These are phyloP conservation scores for Eulithis testata DNA, from an alignment of 2,888 invertebrate genomes.

Conservation along the genomic window DNA sequence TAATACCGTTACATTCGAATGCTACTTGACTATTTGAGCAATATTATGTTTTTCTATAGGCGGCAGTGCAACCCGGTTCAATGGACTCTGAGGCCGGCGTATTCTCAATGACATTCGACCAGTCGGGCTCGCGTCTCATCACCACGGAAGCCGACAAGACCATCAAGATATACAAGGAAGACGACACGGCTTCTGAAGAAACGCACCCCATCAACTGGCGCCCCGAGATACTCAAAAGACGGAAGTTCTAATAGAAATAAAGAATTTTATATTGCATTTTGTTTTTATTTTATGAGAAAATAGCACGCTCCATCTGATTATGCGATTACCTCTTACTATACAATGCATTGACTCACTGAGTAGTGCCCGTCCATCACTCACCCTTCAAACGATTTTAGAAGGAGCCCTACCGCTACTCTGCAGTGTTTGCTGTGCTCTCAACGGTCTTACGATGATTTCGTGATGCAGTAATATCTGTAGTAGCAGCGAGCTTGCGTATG, in stretches of 20 bases:
- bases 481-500: too few species aligned
- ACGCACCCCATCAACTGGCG: conserved; percentile 98
- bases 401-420: too few species aligned
- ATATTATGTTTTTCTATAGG: conserved; percentile 70
- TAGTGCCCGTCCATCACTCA: too few species aligned
- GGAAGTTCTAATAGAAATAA: conserved; percentile 89
- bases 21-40: too few species aligned
- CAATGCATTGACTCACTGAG: too few species aligned
- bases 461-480: too few species aligned
- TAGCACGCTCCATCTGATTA: too few species aligned
- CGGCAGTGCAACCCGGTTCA: conserved; percentile 98
- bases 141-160: conserved; percentile 99
- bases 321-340: too few species aligned
- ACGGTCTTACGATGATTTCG: too few species aligned
- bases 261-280: conserved; percentile 14
- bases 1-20: too few species aligned
- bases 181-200: conserved; percentile 97
- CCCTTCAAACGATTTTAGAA: too few species aligned
- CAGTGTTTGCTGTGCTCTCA: too few species aligned
- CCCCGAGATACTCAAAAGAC: conserved; percentile 96
- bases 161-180: conserved; percentile 99
- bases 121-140: conserved; percentile 96
- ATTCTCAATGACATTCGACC: conserved; percentile 97
- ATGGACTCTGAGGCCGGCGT: conserved; percentile 99
- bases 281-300: conserved; percentile 1